Base-by-base conservation (phyloP, 2,797 vertebrate species). In the Cheirogaleus major region DNA sequence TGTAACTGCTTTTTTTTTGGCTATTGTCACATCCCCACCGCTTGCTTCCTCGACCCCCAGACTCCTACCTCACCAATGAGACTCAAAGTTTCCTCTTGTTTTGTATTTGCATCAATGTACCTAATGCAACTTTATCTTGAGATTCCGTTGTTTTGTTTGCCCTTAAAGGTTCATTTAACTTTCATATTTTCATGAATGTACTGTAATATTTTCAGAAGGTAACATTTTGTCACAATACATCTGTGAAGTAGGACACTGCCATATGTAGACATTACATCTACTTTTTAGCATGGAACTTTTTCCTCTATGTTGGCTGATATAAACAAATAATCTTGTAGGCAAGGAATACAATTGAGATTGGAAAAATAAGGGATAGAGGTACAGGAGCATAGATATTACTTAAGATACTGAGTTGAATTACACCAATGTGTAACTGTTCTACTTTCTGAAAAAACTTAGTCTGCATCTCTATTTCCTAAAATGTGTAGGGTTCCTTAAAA, bases 1-100 rank as follows among this genome's bases (percentile, higher is more conserved):
- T 50, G 5, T 95, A 91, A 96, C 32, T 89, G 63, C n/a, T 95
- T 75, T 79, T 97, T 70, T 93, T 96, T 89, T 89, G 11, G 15
- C 27, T 87, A 6, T 4, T 78, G 9, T 14, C 11, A 32, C 10
- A 30, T 45, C 18, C 2, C 35, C 4, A 15, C 2, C 32, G 65
- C 43, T 27, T 11, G 2, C 38, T 11, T 80, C 20, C 9, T n/a
- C 15, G 2, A n/a, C 1, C 7, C 8, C 2, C 38, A 2, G 25
- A 8, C 35, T 27, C 76, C 38, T 30, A 35, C 11, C 23, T 12
- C 5, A 23, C 9, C 52, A 38, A 1, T 30, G 57, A 87, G 59
- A 72, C 20, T 35, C 23, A 45, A 30, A 32, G 10, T 65, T n/a
- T 59, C 14, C 8, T 63, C 38, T 35, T 45, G 20, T 43, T 84